These are phyloP conservation scores for Tanypteryx hageni DNA, from an alignment of 2,888 invertebrate genomes.

Conservation along the genomic window DNA sequence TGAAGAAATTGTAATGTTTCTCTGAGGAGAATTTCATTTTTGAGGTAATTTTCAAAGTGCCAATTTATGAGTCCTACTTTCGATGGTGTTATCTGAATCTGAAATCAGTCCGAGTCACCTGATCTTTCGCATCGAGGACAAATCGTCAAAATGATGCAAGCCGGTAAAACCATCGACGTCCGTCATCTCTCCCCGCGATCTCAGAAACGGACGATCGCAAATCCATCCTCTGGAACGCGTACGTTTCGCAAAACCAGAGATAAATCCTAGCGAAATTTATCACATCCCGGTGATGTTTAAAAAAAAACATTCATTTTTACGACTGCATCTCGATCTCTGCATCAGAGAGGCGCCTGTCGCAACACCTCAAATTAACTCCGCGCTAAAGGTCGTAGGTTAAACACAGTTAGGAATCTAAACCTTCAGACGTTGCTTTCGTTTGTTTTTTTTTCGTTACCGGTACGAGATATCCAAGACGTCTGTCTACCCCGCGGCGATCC, in stretches of 20 bases:
- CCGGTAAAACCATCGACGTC: not conserved
- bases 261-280: not conserved
- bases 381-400: not conserved
- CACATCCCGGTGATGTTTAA: not conserved
- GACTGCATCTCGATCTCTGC: not conserved
- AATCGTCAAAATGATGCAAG: not conserved
- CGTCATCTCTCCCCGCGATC: not conserved
- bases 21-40: too few relatives aligned
- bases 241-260: not conserved
- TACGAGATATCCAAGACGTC: not conserved
- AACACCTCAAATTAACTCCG: not conserved
- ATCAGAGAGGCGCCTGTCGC: not conserved
- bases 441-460: not conserved
- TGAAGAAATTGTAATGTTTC: too few relatives aligned
- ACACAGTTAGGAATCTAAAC: not conserved
- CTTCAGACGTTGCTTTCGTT: not conserved
- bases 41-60: too few relatives aligned
- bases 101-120: not conserved
- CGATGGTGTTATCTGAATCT: not conserved
- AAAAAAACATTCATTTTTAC: not conserved
- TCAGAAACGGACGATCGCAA: constrained; percentile 11
- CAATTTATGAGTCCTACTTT: too few relatives aligned
- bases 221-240: not conserved
- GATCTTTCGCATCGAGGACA: not conserved
- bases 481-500: not conserved